Conservation (phyloP, 2,797 vertebrate genomes). For the Denticeps clupeoides region DNA sequence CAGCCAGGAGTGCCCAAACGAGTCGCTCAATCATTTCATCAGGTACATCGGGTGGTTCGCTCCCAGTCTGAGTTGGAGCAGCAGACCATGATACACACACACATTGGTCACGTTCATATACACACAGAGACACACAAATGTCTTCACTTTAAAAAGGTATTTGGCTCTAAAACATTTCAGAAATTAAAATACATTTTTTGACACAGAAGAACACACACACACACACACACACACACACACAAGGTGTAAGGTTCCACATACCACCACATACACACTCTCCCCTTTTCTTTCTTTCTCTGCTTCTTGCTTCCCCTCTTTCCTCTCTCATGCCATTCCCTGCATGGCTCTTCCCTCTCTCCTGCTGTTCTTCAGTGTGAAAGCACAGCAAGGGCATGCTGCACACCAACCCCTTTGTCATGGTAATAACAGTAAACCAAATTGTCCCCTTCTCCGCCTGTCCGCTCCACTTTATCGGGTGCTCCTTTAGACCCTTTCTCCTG, state of each 20-base stretch:
- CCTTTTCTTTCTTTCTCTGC: neutral
- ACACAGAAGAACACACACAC: neutral
- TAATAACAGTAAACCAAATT: conserved; percentile 67
- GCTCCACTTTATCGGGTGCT: conserved; percentile 57
- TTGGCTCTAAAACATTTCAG: no score
- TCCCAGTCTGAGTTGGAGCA: conserved; percentile 33
- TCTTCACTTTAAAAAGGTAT: no score
- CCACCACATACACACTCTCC: neutral
- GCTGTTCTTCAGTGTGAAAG: conserved; percentile 61
- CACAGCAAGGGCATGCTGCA: conserved; percentile 52
- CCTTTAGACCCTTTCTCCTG: conserved; percentile 44
- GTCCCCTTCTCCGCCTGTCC: conserved; percentile 67
- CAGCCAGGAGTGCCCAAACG: neutral
- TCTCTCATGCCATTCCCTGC: conserved; percentile 6
- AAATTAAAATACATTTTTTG: neutral
- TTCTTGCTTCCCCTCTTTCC: no score
- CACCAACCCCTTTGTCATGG: conserved; percentile 64
- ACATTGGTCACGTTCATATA: conserved; percentile 23
- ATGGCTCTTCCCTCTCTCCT: conserved; percentile 61
- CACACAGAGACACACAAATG: conserved; percentile 1
- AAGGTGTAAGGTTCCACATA: conserved; percentile 6
- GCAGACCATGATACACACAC: conserved; percentile 42
- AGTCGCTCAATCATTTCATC: conserved; percentile 36
- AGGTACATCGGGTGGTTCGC: conserved; percentile 32
- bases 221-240: conserved; percentile 10